These are phyloP conservation scores for Bombus consobrinus DNA, from an alignment of 1,140 invertebrate species.

Conservation along the genomic window DNA sequence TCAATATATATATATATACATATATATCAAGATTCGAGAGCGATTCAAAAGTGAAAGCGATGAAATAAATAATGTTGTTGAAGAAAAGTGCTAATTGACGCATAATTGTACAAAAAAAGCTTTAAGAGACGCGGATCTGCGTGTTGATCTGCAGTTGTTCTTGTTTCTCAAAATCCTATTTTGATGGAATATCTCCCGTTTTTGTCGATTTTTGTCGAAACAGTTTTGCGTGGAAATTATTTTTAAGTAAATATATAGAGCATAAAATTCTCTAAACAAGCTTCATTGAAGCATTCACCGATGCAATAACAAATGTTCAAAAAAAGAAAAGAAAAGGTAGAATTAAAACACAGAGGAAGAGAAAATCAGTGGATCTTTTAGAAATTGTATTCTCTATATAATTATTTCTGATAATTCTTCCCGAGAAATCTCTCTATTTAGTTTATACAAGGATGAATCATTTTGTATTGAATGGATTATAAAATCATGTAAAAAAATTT, in stretches of 20 bases:
- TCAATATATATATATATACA: not conserved
- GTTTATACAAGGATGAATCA: slow-evolving; percentile 50
- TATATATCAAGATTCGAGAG: not conserved
- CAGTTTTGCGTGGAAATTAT: slow-evolving; percentile 44
- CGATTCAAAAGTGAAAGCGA: not conserved
- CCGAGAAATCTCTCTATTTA: slow-evolving; percentile 53
- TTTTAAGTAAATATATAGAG: slow-evolving; percentile 39
- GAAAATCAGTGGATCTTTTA: not conserved
- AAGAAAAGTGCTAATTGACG: slow-evolving; percentile 49
- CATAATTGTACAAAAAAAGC: slow-evolving; percentile 28
- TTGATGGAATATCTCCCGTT: slow-evolving; percentile 43
- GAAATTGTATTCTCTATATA: slow-evolving; percentile 45
- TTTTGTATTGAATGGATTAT: slow-evolving; percentile 60
- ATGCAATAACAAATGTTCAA: not conserved
- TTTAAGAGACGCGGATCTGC: slow-evolving; percentile 6
- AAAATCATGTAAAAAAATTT: slow-evolving; percentile 54
- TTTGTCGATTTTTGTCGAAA: slow-evolving; percentile 30
- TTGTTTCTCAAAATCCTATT: slow-evolving; percentile 47
- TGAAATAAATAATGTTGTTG: not conserved
- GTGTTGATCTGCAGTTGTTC: not conserved
- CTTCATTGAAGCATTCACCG: not conserved
- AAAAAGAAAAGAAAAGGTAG: not conserved
- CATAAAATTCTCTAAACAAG: slow-evolving; percentile 15
- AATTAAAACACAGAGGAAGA: not conserved
- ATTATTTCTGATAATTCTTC: slow-evolving; percentile 34